Percentiles rank a stretch among this genome's conserved stretches.
Conservation (phyloP, 2,888 invertebrate species). For the Epistrophella euchroma region DNA sequence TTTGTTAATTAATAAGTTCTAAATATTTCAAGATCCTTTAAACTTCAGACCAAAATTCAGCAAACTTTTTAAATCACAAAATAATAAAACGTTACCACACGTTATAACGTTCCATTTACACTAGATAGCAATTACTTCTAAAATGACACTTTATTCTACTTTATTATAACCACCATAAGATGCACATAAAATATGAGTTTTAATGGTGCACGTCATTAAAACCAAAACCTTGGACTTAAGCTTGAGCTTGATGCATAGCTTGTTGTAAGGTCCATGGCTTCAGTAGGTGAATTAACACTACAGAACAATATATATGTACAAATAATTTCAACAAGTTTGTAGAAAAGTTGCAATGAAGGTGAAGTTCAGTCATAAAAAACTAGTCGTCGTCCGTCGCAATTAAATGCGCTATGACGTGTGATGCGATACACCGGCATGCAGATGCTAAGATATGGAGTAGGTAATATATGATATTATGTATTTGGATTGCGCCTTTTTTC, state of each 20-base stretch:
- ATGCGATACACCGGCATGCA: slow-evolving; percentile 1
- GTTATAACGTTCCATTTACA: neutral
- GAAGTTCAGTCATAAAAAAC: slow-evolving; percentile 32
- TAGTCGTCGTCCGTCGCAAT: slow-evolving; percentile 9
- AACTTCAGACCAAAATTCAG: neutral
- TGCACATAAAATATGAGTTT: slow-evolving; percentile 14
- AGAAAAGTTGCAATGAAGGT: slow-evolving; percentile 39
- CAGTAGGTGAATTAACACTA: neutral
- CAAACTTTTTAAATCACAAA: neutral
- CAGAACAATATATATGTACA: slow-evolving; percentile 14
- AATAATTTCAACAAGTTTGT: slow-evolving; percentile 15
- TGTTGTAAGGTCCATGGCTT: slow-evolving; percentile 32
- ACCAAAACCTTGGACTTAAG: slow-evolving; percentile 36
- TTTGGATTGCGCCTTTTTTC: neutral
- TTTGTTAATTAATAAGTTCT: neutral
- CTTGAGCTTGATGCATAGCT: slow-evolving; percentile 34
- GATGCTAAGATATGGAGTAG: neutral
- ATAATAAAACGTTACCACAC: neutral
- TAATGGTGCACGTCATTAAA: slow-evolving; percentile 23
- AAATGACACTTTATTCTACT: slow-evolving; percentile 15
- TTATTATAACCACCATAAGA: slow-evolving; percentile 8
- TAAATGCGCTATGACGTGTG: neutral
- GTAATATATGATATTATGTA: neutral
- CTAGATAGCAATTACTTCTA: slow-evolving; percentile 35
- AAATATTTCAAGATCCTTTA: neutral